Evolutionary conservation across 2,888 invertebrate genomes (phyloP).

Genomic region (Ferdinandea cuprea): DNA sequence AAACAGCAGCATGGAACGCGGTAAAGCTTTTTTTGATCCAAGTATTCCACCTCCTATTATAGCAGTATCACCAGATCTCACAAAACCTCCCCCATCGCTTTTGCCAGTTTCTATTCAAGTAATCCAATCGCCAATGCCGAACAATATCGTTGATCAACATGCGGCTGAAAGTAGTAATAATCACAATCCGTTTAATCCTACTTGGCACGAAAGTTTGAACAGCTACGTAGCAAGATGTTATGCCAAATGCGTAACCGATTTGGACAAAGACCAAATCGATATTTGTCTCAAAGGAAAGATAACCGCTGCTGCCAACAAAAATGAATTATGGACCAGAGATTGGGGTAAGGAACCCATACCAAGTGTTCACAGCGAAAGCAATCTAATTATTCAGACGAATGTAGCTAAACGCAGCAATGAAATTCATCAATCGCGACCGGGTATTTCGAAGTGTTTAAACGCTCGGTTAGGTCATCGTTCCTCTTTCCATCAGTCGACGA

Average conservation of each 20-base stretch:
- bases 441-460: slow-evolving; percentile 85
- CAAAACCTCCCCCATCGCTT: slow-evolving; percentile 81
- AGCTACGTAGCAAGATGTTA: slow-evolving; percentile 96
- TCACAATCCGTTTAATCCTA: slow-evolving; percentile 84
- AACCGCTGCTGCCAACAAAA: slow-evolving; percentile 93
- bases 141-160: slow-evolving; percentile 9
- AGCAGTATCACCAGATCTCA: slow-evolving; percentile 78
- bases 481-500: slow-evolving; percentile 80
- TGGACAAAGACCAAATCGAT: slow-evolving; percentile 97
- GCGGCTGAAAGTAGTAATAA: slow-evolving; percentile 71
- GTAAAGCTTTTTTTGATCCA: slow-evolving; percentile 55
- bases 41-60: slow-evolving; percentile 60
- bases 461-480: slow-evolving; percentile 85
- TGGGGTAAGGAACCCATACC: slow-evolving; percentile 98
- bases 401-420: slow-evolving; percentile 84
- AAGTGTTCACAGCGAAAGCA: slow-evolving; percentile 91
- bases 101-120: slow-evolving; percentile 67
- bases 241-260: slow-evolving; percentile 92
- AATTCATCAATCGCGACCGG: slow-evolving; percentile 77
- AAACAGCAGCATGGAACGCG: slow-evolving; percentile 36
- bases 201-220: slow-evolving; percentile 91
- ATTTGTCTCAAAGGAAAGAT: slow-evolving; percentile 97
- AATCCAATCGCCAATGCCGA: background rate
- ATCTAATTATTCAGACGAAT: slow-evolving; percentile 84
- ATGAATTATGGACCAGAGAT: slow-evolving; percentile 94